phyloP scores from a whole-genome alignment of 1,140 invertebrate genomes.

The Aphaenogaster rudis region DNA sequence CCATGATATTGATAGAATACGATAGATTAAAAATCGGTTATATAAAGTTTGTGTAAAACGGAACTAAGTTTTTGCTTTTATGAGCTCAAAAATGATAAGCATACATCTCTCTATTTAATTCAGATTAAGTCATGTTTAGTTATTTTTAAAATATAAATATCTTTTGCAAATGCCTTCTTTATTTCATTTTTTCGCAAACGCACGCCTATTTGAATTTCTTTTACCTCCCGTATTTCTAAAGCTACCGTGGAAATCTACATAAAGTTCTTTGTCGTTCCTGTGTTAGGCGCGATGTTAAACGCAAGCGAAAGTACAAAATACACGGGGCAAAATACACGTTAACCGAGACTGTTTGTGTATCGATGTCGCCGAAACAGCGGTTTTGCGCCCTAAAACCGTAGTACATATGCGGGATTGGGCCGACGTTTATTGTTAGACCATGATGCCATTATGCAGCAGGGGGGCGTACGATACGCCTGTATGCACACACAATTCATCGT shows the following conservation, averaged over 20 bases:
- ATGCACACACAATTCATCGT: conserved; percentile 42
- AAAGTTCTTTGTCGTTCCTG: not conserved
- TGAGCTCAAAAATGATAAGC: not conserved
- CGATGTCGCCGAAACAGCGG: not conserved
- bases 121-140: not conserved
- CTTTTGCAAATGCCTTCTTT: not conserved
- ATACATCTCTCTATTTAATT: not conserved
- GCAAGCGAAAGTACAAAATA: not conserved
- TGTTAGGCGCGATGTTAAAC: not conserved
- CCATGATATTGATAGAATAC: not conserved
- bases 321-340: not conserved
- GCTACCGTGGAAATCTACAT: not conserved
- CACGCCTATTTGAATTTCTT: not conserved
- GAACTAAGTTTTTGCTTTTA: not conserved
- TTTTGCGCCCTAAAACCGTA: conserved; percentile 41
- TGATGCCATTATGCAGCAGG: conserved; percentile 23
- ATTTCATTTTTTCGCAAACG: not conserved
- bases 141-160: not conserved
- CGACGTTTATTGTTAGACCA: conserved; percentile 44
- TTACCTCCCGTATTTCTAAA: not conserved
- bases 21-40: not conserved
- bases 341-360: conserved; percentile 3
- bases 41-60: not conserved
- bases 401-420: conserved; percentile 16
- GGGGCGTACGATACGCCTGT: not conserved